These are phyloP conservation scores for Euplexia lucipara DNA, from an alignment of 2,888 invertebrate species.

Conservation along the genomic window DNA sequence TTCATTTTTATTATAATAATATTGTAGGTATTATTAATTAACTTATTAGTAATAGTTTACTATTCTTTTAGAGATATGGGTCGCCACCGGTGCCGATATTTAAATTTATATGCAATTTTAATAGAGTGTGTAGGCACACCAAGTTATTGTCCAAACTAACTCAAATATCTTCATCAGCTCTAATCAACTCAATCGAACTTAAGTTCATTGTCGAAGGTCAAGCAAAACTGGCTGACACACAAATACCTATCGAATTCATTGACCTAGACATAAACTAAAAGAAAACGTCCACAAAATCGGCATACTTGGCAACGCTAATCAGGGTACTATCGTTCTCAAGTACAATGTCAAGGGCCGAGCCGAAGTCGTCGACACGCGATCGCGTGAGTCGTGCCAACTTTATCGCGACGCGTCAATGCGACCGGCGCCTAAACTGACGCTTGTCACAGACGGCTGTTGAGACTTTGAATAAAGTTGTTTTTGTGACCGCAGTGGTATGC, in stretches of 20 bases:
- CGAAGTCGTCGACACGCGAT: slow-evolving; percentile 62
- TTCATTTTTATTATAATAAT: too few relatives aligned
- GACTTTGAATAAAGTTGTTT: slow-evolving; percentile 56
- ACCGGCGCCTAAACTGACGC: slow-evolving; percentile 41
- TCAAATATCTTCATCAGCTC: too few relatives aligned
- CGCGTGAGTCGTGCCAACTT: slow-evolving; percentile 61
- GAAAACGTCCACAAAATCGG: slow-evolving; percentile 35
- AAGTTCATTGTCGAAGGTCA: slow-evolving; percentile 31
- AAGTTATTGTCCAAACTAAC: background rate
- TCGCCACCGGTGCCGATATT: too few relatives aligned
- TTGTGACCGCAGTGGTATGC: slow-evolving; percentile 24
- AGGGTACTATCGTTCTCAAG: slow-evolving; percentile 43
- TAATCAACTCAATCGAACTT: slow-evolving; percentile 14
- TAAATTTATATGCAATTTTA: too few relatives aligned
- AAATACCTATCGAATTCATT: slow-evolving; percentile 34
- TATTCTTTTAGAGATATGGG: too few relatives aligned
- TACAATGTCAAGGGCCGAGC: slow-evolving; percentile 62
- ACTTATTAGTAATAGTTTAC: too few relatives aligned
- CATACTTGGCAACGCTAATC: slow-evolving; percentile 61
- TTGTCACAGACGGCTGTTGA: slow-evolving; percentile 35
- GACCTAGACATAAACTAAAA: slow-evolving; percentile 50
- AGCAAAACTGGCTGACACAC: slow-evolving; percentile 19
- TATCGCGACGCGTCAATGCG: slow-evolving; percentile 45
- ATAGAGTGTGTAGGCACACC: background rate
- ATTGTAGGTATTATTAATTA: too few relatives aligned